Evolutionary conservation across 2,113 vertebrate genomes (phyloP), one percentile per base, ranked within the genome.

Genomic region (Scomber japonicus): DNA sequence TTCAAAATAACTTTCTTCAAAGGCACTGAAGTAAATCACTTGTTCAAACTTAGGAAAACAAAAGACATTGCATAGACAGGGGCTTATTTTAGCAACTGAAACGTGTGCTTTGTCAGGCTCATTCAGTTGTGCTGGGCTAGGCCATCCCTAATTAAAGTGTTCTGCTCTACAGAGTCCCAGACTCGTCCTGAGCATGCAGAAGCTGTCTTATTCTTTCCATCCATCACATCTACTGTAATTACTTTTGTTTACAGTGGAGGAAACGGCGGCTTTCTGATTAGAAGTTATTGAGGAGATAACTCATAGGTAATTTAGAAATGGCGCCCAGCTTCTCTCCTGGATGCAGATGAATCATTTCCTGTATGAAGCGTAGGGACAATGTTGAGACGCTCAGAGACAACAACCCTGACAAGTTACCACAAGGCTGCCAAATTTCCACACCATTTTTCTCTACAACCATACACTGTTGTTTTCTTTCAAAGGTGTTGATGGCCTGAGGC

Each of bases 171-270:
- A 66, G 92, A 88, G 82, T 90, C 81, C 62, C 87, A 85, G 62
- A 81, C 88, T 78, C 86, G 87, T 91, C 91, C 89, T 91, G 84
- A 90, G 87, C 87, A 90, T 82, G 89, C 91, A 89, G 70, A 92
- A 90, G 86, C 91, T 80, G 70, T 89, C 91, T 93, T 86, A 77
- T 93, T 91, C 87, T 78, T 78, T 92, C 91, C 83, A 93, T 93
- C 90, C 89, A 92, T 92, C 91, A 91, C 86, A 89, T 90, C 88
- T 92, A 89, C 93, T 91, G 93, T 92, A 94, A 95, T 95, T 93
- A 94, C 93, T 88, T 94, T 93, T 94, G 94, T 95, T 95, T 94
- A 95, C 91, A 94, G 88, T 92, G 88, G 86, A 86, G 84, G 78
- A 91, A 93, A 90, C 85, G 59, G 82, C 90, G 86, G 85, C 89